phyloP scores from a whole-genome alignment of 2,888 invertebrate genomes.

The Subacronicta megacephala region DNA sequence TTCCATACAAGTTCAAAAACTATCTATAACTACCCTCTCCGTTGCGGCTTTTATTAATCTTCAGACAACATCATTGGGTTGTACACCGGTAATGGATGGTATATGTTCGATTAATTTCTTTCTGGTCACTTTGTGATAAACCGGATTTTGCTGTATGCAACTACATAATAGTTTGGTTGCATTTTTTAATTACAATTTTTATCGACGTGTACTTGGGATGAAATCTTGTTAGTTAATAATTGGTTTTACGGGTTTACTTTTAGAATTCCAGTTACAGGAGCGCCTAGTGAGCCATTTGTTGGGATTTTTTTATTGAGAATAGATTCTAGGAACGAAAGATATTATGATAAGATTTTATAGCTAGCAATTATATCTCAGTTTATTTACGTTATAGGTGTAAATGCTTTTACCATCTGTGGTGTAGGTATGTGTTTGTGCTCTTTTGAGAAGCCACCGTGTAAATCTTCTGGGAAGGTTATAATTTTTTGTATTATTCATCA shows the following conservation, averaged over 20 bases:
- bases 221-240: conserved; percentile 22
- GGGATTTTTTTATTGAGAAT: background rate
- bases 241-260: conserved; percentile 28
- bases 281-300: conserved; percentile 10
- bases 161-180: conserved; percentile 45
- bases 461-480: too few relatives aligned
- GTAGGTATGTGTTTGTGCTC: too few relatives aligned
- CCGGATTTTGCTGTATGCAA: conserved; percentile 34
- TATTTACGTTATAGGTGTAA: background rate
- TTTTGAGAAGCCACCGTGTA: too few relatives aligned
- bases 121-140: conserved; percentile 27
- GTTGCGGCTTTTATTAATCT: conserved; percentile 30
- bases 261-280: conserved; percentile 32
- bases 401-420: background rate
- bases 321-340: background rate
- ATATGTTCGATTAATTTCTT: conserved; percentile 29
- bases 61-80: background rate
- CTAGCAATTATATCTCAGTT: background rate
- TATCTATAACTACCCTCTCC: conserved; percentile 15
- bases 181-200: conserved; percentile 56
- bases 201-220: conserved; percentile 32
- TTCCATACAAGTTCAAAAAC: conserved; percentile 23
- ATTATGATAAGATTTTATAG: conserved; percentile 1
- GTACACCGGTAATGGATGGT: conserved; percentile 23
- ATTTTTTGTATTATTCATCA: too few relatives aligned